Percentiles rank a stretch among this genome's conserved stretches.
Evolutionary conservation across 1,140 invertebrate genomes (phyloP).

Genomic region (Acromyrmex echinatior): DNA sequence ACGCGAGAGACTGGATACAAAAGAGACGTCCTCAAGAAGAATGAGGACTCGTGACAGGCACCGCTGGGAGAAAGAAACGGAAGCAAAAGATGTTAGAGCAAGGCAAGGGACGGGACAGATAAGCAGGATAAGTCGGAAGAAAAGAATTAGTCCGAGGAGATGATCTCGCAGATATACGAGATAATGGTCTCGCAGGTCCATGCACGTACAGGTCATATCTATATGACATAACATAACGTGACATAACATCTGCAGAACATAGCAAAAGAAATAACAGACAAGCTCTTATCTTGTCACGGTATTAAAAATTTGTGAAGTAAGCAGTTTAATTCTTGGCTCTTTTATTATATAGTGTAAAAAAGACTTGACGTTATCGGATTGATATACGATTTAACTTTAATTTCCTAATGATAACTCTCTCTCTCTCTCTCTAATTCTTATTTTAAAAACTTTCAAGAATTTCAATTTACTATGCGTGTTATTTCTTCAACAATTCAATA

Average conservation of each 20-base stretch:
- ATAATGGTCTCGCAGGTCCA: constrained; percentile 10
- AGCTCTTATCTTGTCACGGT: not conserved
- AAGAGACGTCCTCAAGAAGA: constrained; percentile 20
- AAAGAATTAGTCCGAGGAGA: constrained; percentile 50
- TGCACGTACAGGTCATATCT: not conserved
- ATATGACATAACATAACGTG: not conserved
- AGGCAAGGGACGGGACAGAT: constrained; percentile 31
- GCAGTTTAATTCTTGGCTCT: not conserved
- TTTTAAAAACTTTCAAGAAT: not conserved
- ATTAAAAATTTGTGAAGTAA: constrained; percentile 15
- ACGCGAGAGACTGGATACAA: not conserved
- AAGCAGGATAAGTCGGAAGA: constrained; percentile 56
- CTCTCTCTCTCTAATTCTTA: not conserved
- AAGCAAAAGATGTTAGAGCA: constrained; percentile 5
- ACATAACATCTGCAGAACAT: constrained; percentile 8
- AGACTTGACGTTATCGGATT: not conserved
- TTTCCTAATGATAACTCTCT: not conserved
- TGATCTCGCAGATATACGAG: constrained; percentile 23
- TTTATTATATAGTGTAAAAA: not conserved
- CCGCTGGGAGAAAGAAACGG: constrained; percentile 39
- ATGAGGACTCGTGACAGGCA: constrained; percentile 42
- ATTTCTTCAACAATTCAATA: not conserved
- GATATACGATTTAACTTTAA: constrained; percentile 8
- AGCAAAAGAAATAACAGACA: not conserved
- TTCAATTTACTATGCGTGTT: not conserved